Base-by-base conservation (phyloP, 2,888 invertebrate species). In the Drosophila infuscata region DNA sequence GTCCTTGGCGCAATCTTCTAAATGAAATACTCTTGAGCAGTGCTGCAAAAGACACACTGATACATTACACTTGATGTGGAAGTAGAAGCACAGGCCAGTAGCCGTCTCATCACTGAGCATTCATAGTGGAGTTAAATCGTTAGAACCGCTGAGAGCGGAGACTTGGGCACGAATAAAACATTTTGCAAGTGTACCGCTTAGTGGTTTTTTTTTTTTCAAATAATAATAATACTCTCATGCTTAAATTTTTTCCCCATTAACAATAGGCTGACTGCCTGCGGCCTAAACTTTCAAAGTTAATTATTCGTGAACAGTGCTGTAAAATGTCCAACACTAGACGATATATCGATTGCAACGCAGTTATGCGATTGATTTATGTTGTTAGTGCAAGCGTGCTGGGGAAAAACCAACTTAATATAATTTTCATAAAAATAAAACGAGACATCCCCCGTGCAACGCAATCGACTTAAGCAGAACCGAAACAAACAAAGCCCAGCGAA, bases 361-460 rank as follows among this genome's bases (percentile, higher is more conserved):
- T 3, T 12, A 49, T n/a, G 12, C 17, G 29, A 30, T n/a, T 57
- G 12, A 38, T 56, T 59, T 41, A 35, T 25, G 29, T 69, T 54
- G 38, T 25, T 52, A 48, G 38, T 53, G 64, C 67, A 71, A 36
- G 53, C 80, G 77, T 86, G 74, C 59, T 81, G 81, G 87, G 87
- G 87, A 76, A 90, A 76, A 74, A 81, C 86, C 87, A 76, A 76
- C 25, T 81, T 74, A 63, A 65, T 51, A 58, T 60, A 53, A 57
- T 73, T 71, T 66, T 53, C 15, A 48, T 12, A 41, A 64, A 53
- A 63, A 12, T 61, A 80, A 72, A 57, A 9, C 20, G 9, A 49
- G 68, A 61, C 29, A 49, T 79, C 75, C 79, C 84, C 79, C 59
- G 43, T 20, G 46, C 33, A 69, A 57, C 17, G 15, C 20, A 35